Base-by-base conservation (phyloP, 1,140 invertebrate species). In the Triops cancriformis region DNA sequence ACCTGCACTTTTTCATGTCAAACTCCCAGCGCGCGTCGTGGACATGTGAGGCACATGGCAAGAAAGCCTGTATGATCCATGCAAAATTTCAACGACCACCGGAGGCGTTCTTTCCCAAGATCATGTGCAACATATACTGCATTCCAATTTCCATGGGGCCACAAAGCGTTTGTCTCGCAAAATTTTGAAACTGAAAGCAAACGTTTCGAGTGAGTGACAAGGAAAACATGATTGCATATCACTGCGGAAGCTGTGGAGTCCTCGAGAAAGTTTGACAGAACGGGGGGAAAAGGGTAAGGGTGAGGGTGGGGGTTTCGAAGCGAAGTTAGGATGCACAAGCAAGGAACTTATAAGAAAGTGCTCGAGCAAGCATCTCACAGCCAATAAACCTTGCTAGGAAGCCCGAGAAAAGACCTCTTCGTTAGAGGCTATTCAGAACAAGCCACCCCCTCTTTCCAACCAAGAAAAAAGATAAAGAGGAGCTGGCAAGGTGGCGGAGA, bases 341-440 rank as follows among this genome's bases (percentile, higher is more conserved):
- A 23, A 64, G 51, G 14, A 64, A 64, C 51, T 64, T 64, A 64
- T 64, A 64, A 64, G 51, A 64, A 64, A 64, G 51, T 64, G 51
- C 51, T 64, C 51, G 18, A 64, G 51, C 51, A 64, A 64, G 51
- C 51, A 64, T 14, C 31, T 37, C 14, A 64, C 51, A 64, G 51
- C 51, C 51, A 64, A 64, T 64, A 64, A 64, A 64, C 51, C 51
- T 23, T 64, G 51, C 51, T 64, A 64, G 51, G 51, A 64, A 64
- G 51, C 51, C 10, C 14, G 51, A 64, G 51, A 64, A 64, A 64
- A 64, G 51, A 37, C 51, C 51, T 64, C 51, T 64, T 64, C 51
- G 51, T 64, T 64, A 64, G 51, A 6, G 23, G 51, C 51, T 64
- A 64, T 64, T 64, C 51, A 64, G 10, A 64, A 64, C 51, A 64